Conservation (phyloP, 1,140 invertebrate genomes). For the Proctacanthus coquilletti region DNA sequence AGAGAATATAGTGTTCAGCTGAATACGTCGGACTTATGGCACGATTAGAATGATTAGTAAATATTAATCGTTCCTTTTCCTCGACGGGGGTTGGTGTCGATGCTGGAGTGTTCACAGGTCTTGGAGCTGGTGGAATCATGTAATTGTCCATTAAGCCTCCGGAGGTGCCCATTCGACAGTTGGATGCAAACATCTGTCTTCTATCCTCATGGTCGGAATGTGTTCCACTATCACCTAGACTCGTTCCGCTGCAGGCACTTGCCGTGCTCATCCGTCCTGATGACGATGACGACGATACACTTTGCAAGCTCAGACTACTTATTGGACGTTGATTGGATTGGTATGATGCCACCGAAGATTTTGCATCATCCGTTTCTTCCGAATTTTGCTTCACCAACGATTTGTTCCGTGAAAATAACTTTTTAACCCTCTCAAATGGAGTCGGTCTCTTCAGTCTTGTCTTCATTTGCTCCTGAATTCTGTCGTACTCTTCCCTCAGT, state of each 20-base stretch:
- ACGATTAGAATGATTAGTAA: slow-evolving; percentile 21
- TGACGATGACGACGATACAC: slow-evolving; percentile 55
- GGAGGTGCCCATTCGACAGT: slow-evolving; percentile 30
- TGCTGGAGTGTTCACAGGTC: slow-evolving; percentile 29
- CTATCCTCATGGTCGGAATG: slow-evolving; percentile 69
- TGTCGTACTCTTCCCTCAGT: slow-evolving; percentile 64
- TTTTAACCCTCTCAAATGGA: slow-evolving; percentile 59
- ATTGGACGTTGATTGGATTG: slow-evolving; percentile 39
- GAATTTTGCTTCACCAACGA: slow-evolving; percentile 12
- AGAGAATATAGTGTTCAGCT: slow-evolving; percentile 27
- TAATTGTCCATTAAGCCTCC: slow-evolving; percentile 36
- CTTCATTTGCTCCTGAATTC: slow-evolving; percentile 60
- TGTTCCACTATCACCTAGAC: slow-evolving; percentile 65
- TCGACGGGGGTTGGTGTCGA: slow-evolving; percentile 20
- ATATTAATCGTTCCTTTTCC: slow-evolving; percentile 23
- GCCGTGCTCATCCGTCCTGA: slow-evolving; percentile 63
- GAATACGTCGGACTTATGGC: slow-evolving; percentile 15
- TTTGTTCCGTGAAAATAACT: slow-evolving; percentile 54
- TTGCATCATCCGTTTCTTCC: slow-evolving; percentile 25
- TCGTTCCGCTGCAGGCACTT: slow-evolving; percentile 55
- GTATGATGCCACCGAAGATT: slow-evolving; percentile 24
- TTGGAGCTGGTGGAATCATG: slow-evolving; percentile 38
- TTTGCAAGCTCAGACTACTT: slow-evolving; percentile 55
- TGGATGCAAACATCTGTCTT: slow-evolving; percentile 27
- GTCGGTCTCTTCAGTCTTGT: slow-evolving; percentile 54